These are phyloP conservation scores for Prorops nasuta DNA, from an alignment of 1,140 invertebrate species.

Conservation along the genomic window DNA sequence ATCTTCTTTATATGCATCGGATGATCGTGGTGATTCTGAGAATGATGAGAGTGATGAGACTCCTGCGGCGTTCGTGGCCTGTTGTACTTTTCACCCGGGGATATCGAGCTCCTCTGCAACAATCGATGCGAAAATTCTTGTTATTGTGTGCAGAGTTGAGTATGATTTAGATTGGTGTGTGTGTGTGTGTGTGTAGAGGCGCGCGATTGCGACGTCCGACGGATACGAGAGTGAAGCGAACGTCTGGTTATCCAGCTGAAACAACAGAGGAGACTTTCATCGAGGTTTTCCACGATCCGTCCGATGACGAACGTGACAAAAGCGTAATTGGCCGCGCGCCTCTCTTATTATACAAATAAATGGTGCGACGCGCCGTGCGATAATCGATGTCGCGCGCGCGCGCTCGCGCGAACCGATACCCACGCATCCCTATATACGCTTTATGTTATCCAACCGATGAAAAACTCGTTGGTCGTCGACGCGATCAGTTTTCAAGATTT, in stretches of 20 bases:
- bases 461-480: too few relatives aligned
- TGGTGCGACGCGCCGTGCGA: slow-evolving; percentile 27
- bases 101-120: slow-evolving; percentile 69
- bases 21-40: slow-evolving; percentile 56
- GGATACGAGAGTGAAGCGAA: too few relatives aligned
- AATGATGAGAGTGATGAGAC: slow-evolving; percentile 50
- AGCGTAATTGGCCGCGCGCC: slow-evolving; percentile 34
- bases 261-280: too few relatives aligned
- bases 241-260: too few relatives aligned
- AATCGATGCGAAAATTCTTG: slow-evolving; percentile 5
- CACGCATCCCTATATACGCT: too few relatives aligned
- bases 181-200: neutral
- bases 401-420: neutral
- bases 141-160: too few relatives aligned
- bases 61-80: slow-evolving; percentile 69
- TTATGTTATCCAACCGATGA: too few relatives aligned
- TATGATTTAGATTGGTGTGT: neutral
- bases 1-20: slow-evolving; percentile 51
- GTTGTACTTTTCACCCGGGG: slow-evolving; percentile 53
- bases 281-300: slow-evolving; percentile 28
- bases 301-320: slow-evolving; percentile 33
- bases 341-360: slow-evolving; percentile 38
- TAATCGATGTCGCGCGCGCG: slow-evolving; percentile 25
- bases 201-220: too few relatives aligned
- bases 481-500: slow-evolving; percentile 8